phyloP scores from a whole-genome alignment of 1,140 invertebrate genomes.

The Reticulitermes speratus region DNA sequence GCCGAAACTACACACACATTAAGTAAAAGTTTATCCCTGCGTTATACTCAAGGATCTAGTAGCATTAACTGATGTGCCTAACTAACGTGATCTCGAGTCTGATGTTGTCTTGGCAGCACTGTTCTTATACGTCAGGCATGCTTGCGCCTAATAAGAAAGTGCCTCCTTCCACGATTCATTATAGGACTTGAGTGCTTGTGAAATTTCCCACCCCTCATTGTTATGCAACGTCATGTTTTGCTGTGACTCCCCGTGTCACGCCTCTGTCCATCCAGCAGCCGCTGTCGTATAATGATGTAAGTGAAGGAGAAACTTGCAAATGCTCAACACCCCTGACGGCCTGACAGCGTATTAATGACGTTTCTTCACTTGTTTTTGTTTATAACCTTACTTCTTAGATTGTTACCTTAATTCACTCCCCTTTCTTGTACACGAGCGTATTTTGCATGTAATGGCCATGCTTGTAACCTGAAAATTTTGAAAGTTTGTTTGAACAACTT shows the following conservation, averaged over 20 bases:
- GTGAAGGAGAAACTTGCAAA: background rate
- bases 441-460: too few species aligned
- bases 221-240: background rate
- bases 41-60: background rate
- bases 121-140: background rate
- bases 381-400: background rate
- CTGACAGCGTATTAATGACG: background rate
- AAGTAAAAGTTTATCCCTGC: background rate
- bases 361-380: background rate
- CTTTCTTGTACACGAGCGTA: background rate
- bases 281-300: background rate
- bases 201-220: background rate
- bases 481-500: too few species aligned
- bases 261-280: background rate
- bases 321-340: background rate
- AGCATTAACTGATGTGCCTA: background rate
- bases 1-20: too few species aligned
- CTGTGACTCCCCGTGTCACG: background rate
- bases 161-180: background rate
- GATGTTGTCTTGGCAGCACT: background rate
- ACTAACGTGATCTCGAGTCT: background rate
- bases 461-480: too few species aligned
- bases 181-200: constrained; percentile 9
- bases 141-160: background rate
- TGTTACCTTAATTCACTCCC: background rate